A percentile compares a stretch with the other conserved stretches of the same genome.
Conservation (phyloP, 2,888 invertebrate genomes). For the Anoncus sp. region DNA sequence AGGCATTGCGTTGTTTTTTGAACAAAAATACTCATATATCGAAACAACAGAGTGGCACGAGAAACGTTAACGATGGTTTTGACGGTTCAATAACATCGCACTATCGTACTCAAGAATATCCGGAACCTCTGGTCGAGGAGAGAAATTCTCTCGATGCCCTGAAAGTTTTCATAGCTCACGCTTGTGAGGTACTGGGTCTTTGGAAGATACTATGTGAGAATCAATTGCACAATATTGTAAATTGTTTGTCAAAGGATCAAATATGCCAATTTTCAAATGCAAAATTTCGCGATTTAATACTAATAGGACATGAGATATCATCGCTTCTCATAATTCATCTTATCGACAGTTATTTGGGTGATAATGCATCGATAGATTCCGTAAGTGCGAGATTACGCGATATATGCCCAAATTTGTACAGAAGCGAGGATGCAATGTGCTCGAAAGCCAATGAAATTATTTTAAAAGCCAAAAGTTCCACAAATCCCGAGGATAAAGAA, state of each 20-base stretch:
- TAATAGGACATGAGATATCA: conserved; percentile 91
- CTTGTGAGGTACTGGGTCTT: conserved; percentile 95
- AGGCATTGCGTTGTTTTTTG: conserved; percentile 90
- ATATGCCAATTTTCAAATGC: conserved; percentile 85
- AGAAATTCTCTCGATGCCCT: conserved; percentile 91
- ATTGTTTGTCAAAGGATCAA: conserved; percentile 87
- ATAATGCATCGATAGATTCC: conserved; percentile 97
- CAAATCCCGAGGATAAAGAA: conserved; percentile 90
- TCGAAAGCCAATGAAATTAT: conserved; percentile 97
- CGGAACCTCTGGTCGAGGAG: conserved; percentile 86
- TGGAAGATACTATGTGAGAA: conserved; percentile 98
- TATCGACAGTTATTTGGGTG: conserved; percentile 95
- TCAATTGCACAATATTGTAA: conserved; percentile 93
- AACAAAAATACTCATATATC: conserved; percentile 87
- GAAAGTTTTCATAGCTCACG: conserved; percentile 89
- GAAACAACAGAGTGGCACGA: conserved; percentile 75
- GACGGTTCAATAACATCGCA: conserved; percentile 75
- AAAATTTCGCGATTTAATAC: conserved; percentile 89
- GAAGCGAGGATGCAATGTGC: conserved; percentile 97
- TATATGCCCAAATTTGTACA: conserved; percentile 96
- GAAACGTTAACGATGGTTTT: conserved; percentile 75
- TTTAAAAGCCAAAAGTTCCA: conserved; percentile 90
- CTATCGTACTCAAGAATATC: conserved; percentile 65
- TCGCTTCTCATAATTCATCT: conserved; percentile 92
- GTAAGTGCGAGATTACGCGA: conserved; percentile 95